Evolutionary conservation across 2,888 invertebrate species (phyloP).

Genomic region (Amiota communis): DNA sequence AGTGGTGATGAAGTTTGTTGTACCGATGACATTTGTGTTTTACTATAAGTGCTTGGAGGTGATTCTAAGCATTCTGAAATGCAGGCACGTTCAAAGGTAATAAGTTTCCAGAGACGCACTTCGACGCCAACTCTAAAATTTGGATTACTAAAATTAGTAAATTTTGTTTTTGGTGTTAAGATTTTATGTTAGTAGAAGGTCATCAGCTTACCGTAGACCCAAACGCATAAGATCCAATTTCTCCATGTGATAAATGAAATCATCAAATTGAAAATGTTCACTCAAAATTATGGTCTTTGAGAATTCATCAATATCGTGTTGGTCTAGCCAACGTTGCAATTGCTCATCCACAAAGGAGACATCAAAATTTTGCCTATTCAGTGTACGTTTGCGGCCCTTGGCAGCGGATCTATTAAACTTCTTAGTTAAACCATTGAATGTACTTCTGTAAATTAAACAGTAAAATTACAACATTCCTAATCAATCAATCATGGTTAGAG

Average conservation of each 20-base stretch:
- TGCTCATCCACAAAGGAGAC: conserved; percentile 74
- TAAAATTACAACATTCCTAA: too few species aligned
- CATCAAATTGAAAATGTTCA: conserved; percentile 86
- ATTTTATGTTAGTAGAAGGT: background rate
- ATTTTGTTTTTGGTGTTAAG: background rate
- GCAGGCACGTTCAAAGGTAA: conserved; percentile 73
- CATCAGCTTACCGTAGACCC: conserved; percentile 80
- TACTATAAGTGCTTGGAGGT: conserved; percentile 45
- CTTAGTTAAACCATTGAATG: conserved; percentile 53
- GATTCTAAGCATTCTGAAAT: conserved; percentile 52
- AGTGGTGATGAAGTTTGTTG: conserved; percentile 28
- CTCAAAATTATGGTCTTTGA: conserved; percentile 80
- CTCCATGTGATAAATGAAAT: conserved; percentile 85
- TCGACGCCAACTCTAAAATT: conserved; percentile 84
- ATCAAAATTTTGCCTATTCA: conserved; percentile 60
- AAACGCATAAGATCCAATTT: conserved; percentile 87
- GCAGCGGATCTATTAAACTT: conserved; percentile 57
- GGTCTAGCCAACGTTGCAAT: conserved; percentile 82
- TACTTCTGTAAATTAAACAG: conserved; percentile 48
- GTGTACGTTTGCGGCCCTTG: conserved; percentile 51
- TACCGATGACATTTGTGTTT: background rate
- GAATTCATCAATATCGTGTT: conserved; percentile 80
- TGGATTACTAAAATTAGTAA: conserved; percentile 2
- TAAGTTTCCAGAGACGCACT: conserved; percentile 88
- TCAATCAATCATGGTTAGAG: background rate